These are phyloP conservation scores for Psix sp. DNA, from an alignment of 1,140 invertebrate species.

Conservation along the genomic window DNA sequence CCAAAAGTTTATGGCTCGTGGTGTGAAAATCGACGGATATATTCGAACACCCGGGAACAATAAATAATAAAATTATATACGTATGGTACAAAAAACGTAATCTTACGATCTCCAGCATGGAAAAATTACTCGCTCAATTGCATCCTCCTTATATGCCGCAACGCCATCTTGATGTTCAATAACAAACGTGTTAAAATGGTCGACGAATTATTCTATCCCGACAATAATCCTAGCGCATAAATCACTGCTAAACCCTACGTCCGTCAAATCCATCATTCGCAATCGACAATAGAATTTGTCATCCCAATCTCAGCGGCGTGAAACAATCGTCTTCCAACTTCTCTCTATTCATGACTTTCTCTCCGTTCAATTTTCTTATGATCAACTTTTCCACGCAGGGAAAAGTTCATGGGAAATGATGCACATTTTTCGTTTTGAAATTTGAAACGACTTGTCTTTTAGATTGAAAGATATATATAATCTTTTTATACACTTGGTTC, in stretches of 20 bases:
- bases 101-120: constrained; percentile 11
- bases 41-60: background rate
- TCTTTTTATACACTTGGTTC: too few relatives aligned
- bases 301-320: constrained; percentile 21
- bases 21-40: too few relatives aligned
- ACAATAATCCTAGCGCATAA: constrained; percentile 38
- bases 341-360: constrained; percentile 24
- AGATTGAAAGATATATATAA: too few relatives aligned
- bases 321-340: constrained; percentile 28
- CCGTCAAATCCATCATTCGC: constrained; percentile 37
- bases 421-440: too few relatives aligned
- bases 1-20: too few relatives aligned
- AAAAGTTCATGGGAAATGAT: background rate
- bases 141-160: background rate
- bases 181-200: constrained; percentile 12
- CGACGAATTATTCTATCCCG: constrained; percentile 33
- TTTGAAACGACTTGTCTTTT: too few relatives aligned
- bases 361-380: constrained; percentile 20
- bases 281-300: constrained; percentile 54
- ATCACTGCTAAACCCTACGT: constrained; percentile 25
- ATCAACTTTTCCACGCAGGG: background rate
- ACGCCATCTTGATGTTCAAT: constrained; percentile 23
- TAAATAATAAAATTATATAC: constrained; percentile 24
- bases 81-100: constrained; percentile 15
- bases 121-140: constrained; percentile 23